Base-by-base conservation (phyloP, 2,888 invertebrate species). In the Odontocerum albicorne region DNA sequence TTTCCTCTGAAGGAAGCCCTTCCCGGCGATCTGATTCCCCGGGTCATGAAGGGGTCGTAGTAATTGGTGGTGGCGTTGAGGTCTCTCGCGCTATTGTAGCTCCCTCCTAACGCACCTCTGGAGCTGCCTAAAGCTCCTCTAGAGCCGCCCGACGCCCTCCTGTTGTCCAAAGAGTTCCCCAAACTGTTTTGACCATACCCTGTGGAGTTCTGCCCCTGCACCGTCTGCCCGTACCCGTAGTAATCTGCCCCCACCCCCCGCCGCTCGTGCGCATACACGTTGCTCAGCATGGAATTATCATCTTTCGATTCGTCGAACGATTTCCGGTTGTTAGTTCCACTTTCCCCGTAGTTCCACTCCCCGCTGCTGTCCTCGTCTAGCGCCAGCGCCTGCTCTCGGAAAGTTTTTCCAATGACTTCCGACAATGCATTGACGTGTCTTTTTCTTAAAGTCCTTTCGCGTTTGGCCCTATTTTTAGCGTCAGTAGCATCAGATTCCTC, bases 341-440 rank as follows among this genome's bases (percentile, higher is more conserved):
- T 17, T 16, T 49, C 53, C 7, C 36, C 42, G 17, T 53, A 49
- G 17, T 60, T 54, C 60, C 60, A 60, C 12, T 60, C 60, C 8
- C 49, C 60, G 21, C 49, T 55, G 38, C 15, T 43, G 12, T 47
- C 47, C 2, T 45, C 52, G 20, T 52, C 52, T n/a, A 52, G 19
- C 10, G 10, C n/a, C n/a, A n/a, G n/a, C n/a, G n/a, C n/a, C n/a
- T n/a, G 10, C 15, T 12, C 8, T 17, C 31, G 12, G n/a, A n/a
- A n/a, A n/a, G n/a, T n/a, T n/a, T 2, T n/a, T n/a, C 3, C 13
- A 36, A 13, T 3, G 10, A 12, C 7, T 10, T 19, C 39, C 2
- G 19, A 16, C 17, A 19, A 12, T 19, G 6, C 8, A n/a, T 12
- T 15, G n/a, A 43, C 15, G 22, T 15, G n/a, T 22, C 22, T 22